A percentile compares a stretch with the other conserved stretches of the same genome.
Evolutionary conservation across 2,113 vertebrate genomes (phyloP).

Genomic region (Ailurus styani): DNA sequence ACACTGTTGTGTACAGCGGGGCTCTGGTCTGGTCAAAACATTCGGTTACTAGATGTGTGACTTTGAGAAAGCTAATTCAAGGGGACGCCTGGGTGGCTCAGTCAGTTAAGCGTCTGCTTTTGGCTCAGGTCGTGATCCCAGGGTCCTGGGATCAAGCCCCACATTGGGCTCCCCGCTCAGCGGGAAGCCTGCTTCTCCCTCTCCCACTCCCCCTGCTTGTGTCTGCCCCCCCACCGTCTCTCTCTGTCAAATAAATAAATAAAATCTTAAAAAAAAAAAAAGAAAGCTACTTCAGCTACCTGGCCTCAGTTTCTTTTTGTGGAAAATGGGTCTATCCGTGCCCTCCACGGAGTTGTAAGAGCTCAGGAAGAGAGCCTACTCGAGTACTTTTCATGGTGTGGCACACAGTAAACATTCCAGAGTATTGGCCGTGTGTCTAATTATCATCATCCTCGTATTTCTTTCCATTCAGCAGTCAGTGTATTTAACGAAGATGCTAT

Average conservation of each 20-base stretch:
- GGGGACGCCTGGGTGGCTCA: no score
- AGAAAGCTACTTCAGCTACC: slow-evolving; percentile 18
- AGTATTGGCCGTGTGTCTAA: background rate
- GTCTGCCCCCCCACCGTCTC: no score
- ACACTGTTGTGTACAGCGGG: background rate
- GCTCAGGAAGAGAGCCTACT: background rate
- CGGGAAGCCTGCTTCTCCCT: no score
- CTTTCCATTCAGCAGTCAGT: background rate
- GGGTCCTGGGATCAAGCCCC: no score
- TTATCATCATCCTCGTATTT: background rate
- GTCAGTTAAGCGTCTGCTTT: no score
- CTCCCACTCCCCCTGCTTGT: no score
- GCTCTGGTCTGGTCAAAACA: background rate
- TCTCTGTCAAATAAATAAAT: no score
- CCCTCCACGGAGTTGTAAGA: background rate
- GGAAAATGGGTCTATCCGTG: background rate
- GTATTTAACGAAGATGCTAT: background rate
- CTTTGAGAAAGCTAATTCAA: slow-evolving; percentile 38
- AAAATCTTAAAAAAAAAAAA: no score
- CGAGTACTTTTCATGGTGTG: background rate
- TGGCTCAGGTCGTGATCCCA: no score
- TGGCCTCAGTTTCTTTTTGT: slow-evolving; percentile 42
- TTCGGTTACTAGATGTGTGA: background rate
- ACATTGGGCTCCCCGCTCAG: no score
- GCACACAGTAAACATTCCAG: background rate